A percentile compares a stretch with the other conserved stretches of the same genome.
Conservation (phyloP, 2,888 invertebrate species). For the Drosophila mimica region DNA sequence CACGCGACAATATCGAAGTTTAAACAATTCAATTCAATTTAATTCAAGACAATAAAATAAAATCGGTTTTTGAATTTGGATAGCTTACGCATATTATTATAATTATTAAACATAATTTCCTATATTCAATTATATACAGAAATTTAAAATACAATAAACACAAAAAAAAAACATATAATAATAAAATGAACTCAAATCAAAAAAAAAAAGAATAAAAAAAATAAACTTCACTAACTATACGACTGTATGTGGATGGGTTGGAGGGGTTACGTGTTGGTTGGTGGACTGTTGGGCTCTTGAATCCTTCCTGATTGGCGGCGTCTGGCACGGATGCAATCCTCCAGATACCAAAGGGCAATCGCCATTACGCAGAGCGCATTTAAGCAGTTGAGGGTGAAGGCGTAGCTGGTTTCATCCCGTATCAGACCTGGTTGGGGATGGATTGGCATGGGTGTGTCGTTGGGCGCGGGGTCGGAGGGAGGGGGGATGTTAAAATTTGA, state of each 20-base stretch:
- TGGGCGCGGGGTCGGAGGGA: too few relatives aligned
- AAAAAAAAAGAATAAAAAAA: slow-evolving; percentile 37
- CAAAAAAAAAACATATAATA: slow-evolving; percentile 27
- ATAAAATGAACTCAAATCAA: slow-evolving; percentile 39
- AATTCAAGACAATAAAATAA: not conserved
- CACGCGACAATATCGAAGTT: slow-evolving; percentile 17
- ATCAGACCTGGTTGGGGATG: slow-evolving; percentile 86
- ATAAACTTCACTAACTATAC: slow-evolving; percentile 53
- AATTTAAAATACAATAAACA: slow-evolving; percentile 48
- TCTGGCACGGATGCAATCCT: slow-evolving; percentile 77
- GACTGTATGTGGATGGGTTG: slow-evolving; percentile 22
- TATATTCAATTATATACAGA: slow-evolving; percentile 70
- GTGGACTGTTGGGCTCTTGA: not conserved
- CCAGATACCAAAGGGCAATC: slow-evolving; percentile 88
- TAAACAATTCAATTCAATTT: not conserved
- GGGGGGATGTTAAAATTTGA: not conserved
- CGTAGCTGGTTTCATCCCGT: slow-evolving; percentile 87
- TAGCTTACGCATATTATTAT: slow-evolving; percentile 62
- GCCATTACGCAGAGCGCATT: slow-evolving; percentile 89
- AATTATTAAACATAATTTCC: slow-evolving; percentile 59
- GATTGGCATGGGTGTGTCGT: not conserved
- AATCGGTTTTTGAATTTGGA: slow-evolving; percentile 20
- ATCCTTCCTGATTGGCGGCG: slow-evolving; percentile 38
- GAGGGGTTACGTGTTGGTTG: not conserved
- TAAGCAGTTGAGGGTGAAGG: slow-evolving; percentile 88